Base-by-base conservation (phyloP, 2,888 invertebrate genomes). In the Metacarcinus magister region DNA sequence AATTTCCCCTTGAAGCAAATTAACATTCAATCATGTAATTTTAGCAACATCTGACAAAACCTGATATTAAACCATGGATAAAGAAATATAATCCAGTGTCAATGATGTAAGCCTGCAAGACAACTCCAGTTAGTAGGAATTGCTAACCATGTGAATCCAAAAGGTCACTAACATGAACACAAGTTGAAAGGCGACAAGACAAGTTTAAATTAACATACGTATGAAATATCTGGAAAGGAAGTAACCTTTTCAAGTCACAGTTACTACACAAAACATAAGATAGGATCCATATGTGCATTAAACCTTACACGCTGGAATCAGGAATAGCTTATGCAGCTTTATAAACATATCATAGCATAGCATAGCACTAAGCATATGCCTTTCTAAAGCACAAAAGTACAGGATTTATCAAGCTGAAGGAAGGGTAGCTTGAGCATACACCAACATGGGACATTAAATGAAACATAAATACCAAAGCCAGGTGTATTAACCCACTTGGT, bases 391-490 rank as follows among this genome's bases (percentile, higher is more conserved):
- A 87, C 87, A 32, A 32, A 87, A 87, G 2, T 39, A 39, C 87
- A 87, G 87, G 87, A 87, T 87, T 87, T 87, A 87, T 87, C 13
- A 87, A 39, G 32, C 87, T 87, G 39, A 16, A 87, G 87, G 87
- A 32, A 87, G 87, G 87, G 39, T 87, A 87, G 87, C 87, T 87
- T 13, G 87, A 87, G 87, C 87, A 87, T 87, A 87, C 87, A 87
- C 39, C 87, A 87, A 23, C n/a, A 23, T 23, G 67, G 67, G n/a
- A 67, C 13, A 67, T 23, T 67, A 23, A 67, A 67, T 19, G 67
- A 67, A 67, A 67, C 67, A 67, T 67, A 5, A 67, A 67, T 23
- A 67, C 67, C 19, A 67, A 5, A 67, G 67, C 67, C 32, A 32
- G 39, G 39, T 32, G 2, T 3, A 87, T 10, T 39, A 39, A 39